Conservation (phyloP, 1,140 invertebrate species). For the Acromyrmex heyeri region DNA sequence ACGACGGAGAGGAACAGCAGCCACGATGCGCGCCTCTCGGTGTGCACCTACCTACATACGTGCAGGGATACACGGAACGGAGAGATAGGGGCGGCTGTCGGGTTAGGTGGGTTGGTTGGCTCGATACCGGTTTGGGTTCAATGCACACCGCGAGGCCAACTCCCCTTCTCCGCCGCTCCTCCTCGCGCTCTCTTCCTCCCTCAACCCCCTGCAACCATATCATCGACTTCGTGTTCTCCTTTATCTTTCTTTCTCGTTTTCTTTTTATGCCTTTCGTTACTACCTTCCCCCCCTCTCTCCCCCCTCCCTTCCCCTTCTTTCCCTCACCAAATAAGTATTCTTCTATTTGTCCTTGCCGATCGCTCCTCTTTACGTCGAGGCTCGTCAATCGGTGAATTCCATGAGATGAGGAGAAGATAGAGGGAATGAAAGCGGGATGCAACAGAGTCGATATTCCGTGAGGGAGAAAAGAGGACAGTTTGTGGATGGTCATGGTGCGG, state of each 20-base stretch:
- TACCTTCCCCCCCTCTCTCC: neutral
- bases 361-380: neutral
- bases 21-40: constrained; percentile 37
- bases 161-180: constrained; percentile 40
- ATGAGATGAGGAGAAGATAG: neutral
- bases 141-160: constrained; percentile 80
- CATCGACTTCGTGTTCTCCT: constrained; percentile 45
- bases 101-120: constrained; percentile 75
- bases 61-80: constrained; percentile 48
- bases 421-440: neutral
- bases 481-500: constrained; percentile 71
- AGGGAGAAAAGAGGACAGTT: constrained; percentile 69
- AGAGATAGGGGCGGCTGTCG: constrained; percentile 66
- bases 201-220: constrained; percentile 69
- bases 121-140: constrained; percentile 84
- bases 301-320: neutral
- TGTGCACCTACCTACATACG: constrained; percentile 25
- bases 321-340: neutral
- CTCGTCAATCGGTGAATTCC: constrained; percentile 36
- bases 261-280: neutral
- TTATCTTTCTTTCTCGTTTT: constrained; percentile 14
- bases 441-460: neutral
- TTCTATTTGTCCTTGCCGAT: constrained; percentile 33
- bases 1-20: constrained; percentile 25
- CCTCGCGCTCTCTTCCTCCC: constrained; percentile 50